Evolutionary conservation across 2,797 vertebrate genomes (phyloP), one percentile per base, ranked within the genome.

Genomic region (Aphelocoma californica): DNA sequence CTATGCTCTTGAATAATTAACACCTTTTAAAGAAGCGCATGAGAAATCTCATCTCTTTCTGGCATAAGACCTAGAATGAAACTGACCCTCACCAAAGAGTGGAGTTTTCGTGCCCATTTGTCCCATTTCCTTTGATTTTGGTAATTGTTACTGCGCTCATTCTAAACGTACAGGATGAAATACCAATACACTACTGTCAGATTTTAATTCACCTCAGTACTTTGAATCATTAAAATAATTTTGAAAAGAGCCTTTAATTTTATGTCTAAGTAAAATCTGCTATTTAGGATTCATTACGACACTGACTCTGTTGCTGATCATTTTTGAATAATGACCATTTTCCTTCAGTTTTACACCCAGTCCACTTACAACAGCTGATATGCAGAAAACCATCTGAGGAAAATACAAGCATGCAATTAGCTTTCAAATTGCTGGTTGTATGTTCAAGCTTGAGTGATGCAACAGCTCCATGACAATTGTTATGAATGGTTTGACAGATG

Each of bases 401-500:
- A 88, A 60, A 60, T 31, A 79, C 18, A 88, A 66, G 48, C 6
- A 64, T 16, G 47, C 31, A 81, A 78, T 84, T 77, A 51, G 50
- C 78, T 93, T 47, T 36, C 26, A 79, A 77, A 80, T 71, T 88
- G 64, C 17, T 82, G 28, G 53, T 83, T 24, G 2, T 61, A 69
- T 44, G 29, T 70, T 51, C 42, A 70, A 86, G 26, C 44, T 36
- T 45, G 51, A 77, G 86, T 67, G 62, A 90, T 71, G 62, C 28
- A 78, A 86, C 34, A 93, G 29, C 36, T 58, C 56, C 19, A 66
- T 6, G 51, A 70, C 60, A 90, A 86, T 28, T 81, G 31, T 85
- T 90, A 83, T 40, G 58, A 81, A 90, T 58, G 15, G 47, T 47
- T 65, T 92, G 58, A 95, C 44, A 86, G 86, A 45, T 62, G 31